phyloP scores from a whole-genome alignment of 2,113 vertebrate genomes.

The Chinchilla lanigera region DNA sequence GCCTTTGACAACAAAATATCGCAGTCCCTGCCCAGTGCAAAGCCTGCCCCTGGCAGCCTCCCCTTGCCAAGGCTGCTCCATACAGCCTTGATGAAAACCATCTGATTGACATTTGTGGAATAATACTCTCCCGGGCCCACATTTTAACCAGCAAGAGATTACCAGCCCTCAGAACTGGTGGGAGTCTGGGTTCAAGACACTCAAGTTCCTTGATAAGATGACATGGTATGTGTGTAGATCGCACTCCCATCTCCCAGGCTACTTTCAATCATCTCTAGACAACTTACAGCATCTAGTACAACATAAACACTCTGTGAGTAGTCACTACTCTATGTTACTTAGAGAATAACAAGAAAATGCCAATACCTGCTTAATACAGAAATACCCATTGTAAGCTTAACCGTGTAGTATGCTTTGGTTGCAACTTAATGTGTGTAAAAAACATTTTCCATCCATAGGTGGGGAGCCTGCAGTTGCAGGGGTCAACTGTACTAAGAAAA shows the following conservation, averaged over 20 bases:
- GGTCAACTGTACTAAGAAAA: background rate
- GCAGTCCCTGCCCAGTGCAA: no score
- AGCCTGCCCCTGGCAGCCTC: background rate
- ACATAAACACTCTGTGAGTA: background rate
- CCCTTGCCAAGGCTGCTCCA: no score
- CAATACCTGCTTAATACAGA: background rate
- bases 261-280: background rate
- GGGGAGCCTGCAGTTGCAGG: background rate
- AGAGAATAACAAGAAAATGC: no score
- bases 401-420: background rate
- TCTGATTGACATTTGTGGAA: background rate
- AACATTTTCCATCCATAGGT: background rate
- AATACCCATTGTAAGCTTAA: background rate
- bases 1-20: background rate
- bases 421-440: no score
- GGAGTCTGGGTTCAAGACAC: background rate
- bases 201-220: background rate
- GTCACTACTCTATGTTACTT: background rate
- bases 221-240: background rate
- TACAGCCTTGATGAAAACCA: background rate
- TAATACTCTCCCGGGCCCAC: background rate
- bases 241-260: no score
- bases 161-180: background rate
- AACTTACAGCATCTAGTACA: background rate
- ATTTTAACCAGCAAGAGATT: background rate